Percentiles rank a stretch among this genome's conserved stretches.
Conservation (phyloP, 2,888 invertebrate genomes). For the Homarus gammarus region DNA sequence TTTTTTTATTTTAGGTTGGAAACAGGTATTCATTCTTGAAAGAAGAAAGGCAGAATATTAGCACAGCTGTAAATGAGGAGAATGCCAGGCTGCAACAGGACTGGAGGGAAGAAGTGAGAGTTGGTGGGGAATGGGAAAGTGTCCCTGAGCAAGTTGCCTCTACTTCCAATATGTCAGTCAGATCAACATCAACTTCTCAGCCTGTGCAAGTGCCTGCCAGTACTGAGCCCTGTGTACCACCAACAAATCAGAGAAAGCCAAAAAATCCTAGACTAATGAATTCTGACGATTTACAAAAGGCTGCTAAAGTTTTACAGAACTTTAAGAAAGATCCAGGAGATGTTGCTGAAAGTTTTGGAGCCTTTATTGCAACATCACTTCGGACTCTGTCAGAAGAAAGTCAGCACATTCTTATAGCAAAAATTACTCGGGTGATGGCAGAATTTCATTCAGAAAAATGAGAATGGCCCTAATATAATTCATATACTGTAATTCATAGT, state of each 20-base stretch:
- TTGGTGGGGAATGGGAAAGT: slow-evolving; percentile 34
- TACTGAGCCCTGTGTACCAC: background rate
- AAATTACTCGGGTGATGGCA: slow-evolving; percentile 18
- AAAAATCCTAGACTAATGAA: background rate
- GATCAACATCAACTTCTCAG: background rate
- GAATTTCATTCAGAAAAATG: background rate
- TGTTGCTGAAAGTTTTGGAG: slow-evolving; percentile 36
- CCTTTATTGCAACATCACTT: slow-evolving; percentile 36
- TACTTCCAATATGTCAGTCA: too few species aligned
- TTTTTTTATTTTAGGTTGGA: slow-evolving; percentile 1
- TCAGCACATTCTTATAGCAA: slow-evolving; percentile 30
- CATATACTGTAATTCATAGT: too few species aligned
- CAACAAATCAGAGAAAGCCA: background rate
- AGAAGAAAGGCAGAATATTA: background rate
- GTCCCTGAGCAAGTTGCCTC: background rate
- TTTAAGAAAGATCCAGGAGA: slow-evolving; percentile 16
- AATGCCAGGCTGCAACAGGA: background rate
- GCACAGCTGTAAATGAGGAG: background rate
- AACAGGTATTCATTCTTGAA: background rate
- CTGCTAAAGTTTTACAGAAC: background rate
- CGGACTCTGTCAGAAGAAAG: slow-evolving; percentile 23
- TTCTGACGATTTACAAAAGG: background rate
- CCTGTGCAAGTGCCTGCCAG: background rate
- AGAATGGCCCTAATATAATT: too few species aligned
- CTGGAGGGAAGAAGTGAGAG: background rate